Base-by-base conservation (phyloP, 2,113 vertebrate species). In the Mesembrinibis cayennensis region DNA sequence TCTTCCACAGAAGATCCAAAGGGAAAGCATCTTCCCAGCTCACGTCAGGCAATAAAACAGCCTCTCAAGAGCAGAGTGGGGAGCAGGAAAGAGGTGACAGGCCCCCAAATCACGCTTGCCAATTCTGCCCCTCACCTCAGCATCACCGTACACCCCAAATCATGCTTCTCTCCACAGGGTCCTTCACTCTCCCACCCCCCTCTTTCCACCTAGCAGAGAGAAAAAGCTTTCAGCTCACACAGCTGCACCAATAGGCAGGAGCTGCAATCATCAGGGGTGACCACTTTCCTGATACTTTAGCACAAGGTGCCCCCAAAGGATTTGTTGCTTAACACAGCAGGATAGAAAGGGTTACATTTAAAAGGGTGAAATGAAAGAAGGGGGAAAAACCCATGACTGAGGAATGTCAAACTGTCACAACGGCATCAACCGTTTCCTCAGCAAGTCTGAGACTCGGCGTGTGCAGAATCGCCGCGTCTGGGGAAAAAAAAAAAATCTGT, bases 341-440 rank as follows among this genome's bases (percentile, higher is more conserved):
- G 40, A 40, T 40, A 40, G 34, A 96, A 93, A 95, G 89, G 77
- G 89, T 92, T 92, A 95, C n/a, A 1, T 40, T 25, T 19, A 30
- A 89, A 71, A 87, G 55, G 69, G 26, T 72, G 72, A 97, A 93
- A 78, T 3, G 85, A 80, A 92, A 93, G 87, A 79, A 95, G 77
- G 36, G 73, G 72, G 49, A n/a, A 63, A 85, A 73, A 27, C 87
- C 93, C 95, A 85, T 9, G 6, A 50, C 58, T 77, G 45, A 90
- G 87, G 91, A 94, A 94, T 71, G 84, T 93, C 94, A 82, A 89
- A 76, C 93, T 94, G 89, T 94, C 94, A 95, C 93, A 89, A 22
- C 1, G 16, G 86, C 95, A 97, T 97, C 97, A 97, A 16, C 29
- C 52, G 12, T 92, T 90, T 95, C 97, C 96, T 97, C 92, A 65